Evolutionary conservation across 2,113 vertebrate genomes (phyloP), one percentile per base, ranked within the genome.

Genomic region (Alosa alosa): DNA sequence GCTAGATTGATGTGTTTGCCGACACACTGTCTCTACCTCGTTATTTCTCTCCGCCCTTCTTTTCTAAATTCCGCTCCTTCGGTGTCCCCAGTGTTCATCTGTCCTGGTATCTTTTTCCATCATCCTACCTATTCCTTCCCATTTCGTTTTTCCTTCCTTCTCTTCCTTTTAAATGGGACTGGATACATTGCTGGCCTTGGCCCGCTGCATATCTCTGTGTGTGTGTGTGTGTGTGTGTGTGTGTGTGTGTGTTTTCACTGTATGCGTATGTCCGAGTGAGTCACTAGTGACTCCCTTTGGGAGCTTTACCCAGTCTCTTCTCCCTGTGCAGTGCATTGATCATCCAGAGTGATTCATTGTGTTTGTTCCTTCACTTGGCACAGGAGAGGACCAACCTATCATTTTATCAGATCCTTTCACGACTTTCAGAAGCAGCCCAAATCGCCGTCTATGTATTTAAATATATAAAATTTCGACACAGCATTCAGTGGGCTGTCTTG

Each of bases 261-360:
- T 55, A 41, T 52, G 50, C 31, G 49, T 41, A 52, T 55, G 55
- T 52, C 49, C 25, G 10, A n/a, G 36, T 84, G 83, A 84, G 52
- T 84, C 55, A 64, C 49, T n/a, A 41, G 83, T 22, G 83, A 45
- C 50, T 44, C 39, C 83, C 83, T 44, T 18, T 57, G 83, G 55
- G 83, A 78, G 31, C 60, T 18, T 64, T 41, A 84, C 52, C 39
- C 55, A 84, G 84, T 84, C 84, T 81, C 39, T 20, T 84, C 64
- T 36, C 46, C 6, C 17, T 31, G n/a, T 36, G 49, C 68, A 78
- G 45, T 15, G 81, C 84, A 84, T 52, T 84, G 84, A 84, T 78
- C 68, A 84, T 75, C 64, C 46, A 17, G 45, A 18, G 55, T 84
- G 84, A 84, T 78, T 44, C 84, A 84, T 81, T 36, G 46, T 36